phyloP scores from a whole-genome alignment of 1,140 invertebrate species.

The Drosophila pachea region DNA sequence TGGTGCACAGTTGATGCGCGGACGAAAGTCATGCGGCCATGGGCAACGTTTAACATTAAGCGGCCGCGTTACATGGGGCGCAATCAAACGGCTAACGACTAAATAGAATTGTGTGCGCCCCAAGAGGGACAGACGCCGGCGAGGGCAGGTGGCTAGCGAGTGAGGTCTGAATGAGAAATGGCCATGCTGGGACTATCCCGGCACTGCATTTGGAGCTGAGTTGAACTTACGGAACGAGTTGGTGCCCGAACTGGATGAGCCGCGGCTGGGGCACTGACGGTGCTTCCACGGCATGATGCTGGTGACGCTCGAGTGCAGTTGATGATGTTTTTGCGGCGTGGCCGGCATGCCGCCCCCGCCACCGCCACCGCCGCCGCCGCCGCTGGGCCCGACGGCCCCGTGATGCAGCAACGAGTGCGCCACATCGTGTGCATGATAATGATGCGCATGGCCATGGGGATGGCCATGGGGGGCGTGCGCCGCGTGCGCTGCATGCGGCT shows the following conservation, averaged over 20 bases:
- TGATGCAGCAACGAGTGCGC: slow-evolving; percentile 39
- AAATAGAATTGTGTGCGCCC: slow-evolving; percentile 57
- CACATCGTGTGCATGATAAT: slow-evolving; percentile 65
- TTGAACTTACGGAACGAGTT: slow-evolving; percentile 77
- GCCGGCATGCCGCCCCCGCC: slow-evolving; percentile 39
- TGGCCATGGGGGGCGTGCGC: slow-evolving; percentile 22
- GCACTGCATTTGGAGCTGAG: too few species aligned
- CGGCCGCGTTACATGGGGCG: slow-evolving; percentile 69
- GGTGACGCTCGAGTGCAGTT: slow-evolving; percentile 68
- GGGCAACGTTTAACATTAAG: slow-evolving; percentile 73
- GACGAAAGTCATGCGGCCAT: slow-evolving; percentile 63
- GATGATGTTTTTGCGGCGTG: slow-evolving; percentile 72
- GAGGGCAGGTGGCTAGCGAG: background rate
- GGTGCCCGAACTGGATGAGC: slow-evolving; percentile 76
- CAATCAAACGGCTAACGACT: slow-evolving; percentile 74
- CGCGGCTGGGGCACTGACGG: slow-evolving; percentile 76
- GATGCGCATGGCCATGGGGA: slow-evolving; percentile 52
- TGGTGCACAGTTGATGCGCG: slow-evolving; percentile 51
- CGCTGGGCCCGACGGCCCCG: slow-evolving; percentile 18
- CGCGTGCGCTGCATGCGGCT: slow-evolving; percentile 45
- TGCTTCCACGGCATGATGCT: slow-evolving; percentile 79
- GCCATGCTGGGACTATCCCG: background rate
- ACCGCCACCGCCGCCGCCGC: slow-evolving; percentile 15
- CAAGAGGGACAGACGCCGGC: too few species aligned
- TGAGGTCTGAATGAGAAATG: too few species aligned